phyloP scores from a whole-genome alignment of 1,140 invertebrate species.

The Scaptomyza pallida region DNA sequence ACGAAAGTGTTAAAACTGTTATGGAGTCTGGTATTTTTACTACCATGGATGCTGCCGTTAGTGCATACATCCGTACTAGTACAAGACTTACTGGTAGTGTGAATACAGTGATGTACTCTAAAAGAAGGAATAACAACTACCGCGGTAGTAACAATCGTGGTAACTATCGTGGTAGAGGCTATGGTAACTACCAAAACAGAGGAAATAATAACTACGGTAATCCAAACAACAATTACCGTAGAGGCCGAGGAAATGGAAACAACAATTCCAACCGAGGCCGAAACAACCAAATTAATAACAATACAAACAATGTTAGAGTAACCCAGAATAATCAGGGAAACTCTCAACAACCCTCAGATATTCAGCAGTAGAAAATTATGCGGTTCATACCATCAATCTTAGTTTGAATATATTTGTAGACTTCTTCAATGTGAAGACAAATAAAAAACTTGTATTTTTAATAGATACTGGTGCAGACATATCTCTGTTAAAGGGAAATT shows the following conservation, averaged over 20 bases:
- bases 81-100: slow-evolving; percentile 11
- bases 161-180: slow-evolving; percentile 4
- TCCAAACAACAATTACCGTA: slow-evolving; percentile 1
- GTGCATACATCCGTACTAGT: too few species aligned
- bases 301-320: slow-evolving; percentile 8
- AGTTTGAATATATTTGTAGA: not conserved
- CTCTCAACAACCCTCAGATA: slow-evolving; percentile 2
- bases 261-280: slow-evolving; percentile 1
- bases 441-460: not conserved
- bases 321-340: slow-evolving; percentile 3
- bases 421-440: not conserved
- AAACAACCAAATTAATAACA: not conserved
- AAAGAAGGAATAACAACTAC: not conserved
- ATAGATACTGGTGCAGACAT: not conserved
- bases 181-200: not conserved
- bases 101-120: slow-evolving; percentile 2
- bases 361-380: not conserved
- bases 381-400: slow-evolving; percentile 3
- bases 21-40: not conserved
- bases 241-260: slow-evolving; percentile 1
- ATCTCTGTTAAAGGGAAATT: too few species aligned
- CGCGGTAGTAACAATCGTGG: not conserved
- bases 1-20: too few species aligned
- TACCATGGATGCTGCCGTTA: slow-evolving; percentile 10
- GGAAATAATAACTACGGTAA: slow-evolving; percentile 6